Evolutionary conservation across 1,140 invertebrate species (phyloP).

Genomic region (Mycetomoellerius zeteki): DNA sequence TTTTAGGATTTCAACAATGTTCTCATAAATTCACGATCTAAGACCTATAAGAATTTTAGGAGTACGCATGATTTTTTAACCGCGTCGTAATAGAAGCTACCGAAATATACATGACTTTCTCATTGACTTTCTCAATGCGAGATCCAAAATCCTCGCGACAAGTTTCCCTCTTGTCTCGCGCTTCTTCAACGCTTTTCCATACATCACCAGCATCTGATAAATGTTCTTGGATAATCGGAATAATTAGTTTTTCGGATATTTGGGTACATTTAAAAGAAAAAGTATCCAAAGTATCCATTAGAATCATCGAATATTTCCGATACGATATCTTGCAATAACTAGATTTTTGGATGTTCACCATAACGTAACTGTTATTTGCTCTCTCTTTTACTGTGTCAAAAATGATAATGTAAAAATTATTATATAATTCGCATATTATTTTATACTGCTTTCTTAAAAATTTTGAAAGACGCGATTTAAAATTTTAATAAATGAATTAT

Average conservation of each 20-base stretch:
- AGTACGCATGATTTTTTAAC: slow-evolving; percentile 70
- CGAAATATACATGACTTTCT: slow-evolving; percentile 73
- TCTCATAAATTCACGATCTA: slow-evolving; percentile 67
- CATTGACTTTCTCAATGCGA: slow-evolving; percentile 69
- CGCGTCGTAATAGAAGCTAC: slow-evolving; percentile 65
- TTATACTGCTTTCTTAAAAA: neutral
- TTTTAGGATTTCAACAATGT: slow-evolving; percentile 68
- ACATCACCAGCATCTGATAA: neutral
- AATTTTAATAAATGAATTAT: neutral
- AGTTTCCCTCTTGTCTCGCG: slow-evolving; percentile 22
- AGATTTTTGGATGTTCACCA: neutral
- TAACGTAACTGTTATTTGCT: neutral
- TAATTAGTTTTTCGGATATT: neutral
- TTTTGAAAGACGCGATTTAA: neutral
- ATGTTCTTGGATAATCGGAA: slow-evolving; percentile 11
- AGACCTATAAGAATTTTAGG: slow-evolving; percentile 75
- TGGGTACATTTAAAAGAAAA: neutral
- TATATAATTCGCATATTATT: neutral
- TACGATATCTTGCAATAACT: neutral
- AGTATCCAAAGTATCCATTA: neutral
- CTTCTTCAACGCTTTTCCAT: neutral
- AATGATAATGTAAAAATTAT: neutral
- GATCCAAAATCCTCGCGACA: slow-evolving; percentile 44
- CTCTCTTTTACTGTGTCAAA: neutral
- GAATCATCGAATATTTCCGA: slow-evolving; percentile 8